Base-by-base conservation (phyloP, 1,140 invertebrate species). In the Danaus melanippus region DNA sequence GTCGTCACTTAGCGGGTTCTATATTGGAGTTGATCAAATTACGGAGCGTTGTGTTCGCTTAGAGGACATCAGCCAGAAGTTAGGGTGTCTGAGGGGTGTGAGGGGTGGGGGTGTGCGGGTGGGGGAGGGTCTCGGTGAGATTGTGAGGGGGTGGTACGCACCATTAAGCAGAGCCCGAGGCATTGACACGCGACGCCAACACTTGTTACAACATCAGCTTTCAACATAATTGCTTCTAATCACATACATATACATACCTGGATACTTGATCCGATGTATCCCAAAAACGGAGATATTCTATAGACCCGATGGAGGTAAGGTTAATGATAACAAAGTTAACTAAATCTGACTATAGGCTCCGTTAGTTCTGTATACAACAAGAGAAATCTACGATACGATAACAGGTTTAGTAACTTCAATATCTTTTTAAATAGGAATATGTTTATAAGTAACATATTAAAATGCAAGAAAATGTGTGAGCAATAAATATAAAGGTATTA, bases 181-280 rank as follows among this genome's bases (percentile, higher is more conserved):
- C 64, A 54, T 56, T 71, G 64, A 70, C 76, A 78, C 76, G 77
- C 74, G 76, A 76, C 67, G 71, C 62, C 70, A 53, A 73, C 79
- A 76, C 76, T 72, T 83, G 77, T 76, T 83, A 78, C 70, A 74
- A 65, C 60, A 65, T 67, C 62, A 62, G 66, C 77, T 80, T 77
- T 73, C 70, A 78, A 73, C 72, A 61, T 80, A 81, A 84, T 78
- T 80, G 76, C 71, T 69, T 74, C 79, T 82, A 79, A 74, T 73
- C 51, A 57, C 67, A 66, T 67, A 70, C 58, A n/a, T n/a, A n/a
- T n/a, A 66, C 64, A 54, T 52, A 53, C 50, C 53, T 46, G 46
- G 46, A 32, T 54, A 44, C 15, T 32, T 50, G 56, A 53, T 59
- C 57, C 21, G 21, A 8, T 32, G 21, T 32, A 7, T 32, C 21